Evolutionary conservation across 2,113 vertebrate species (phyloP).

Genomic region (Fregata magnificens): DNA sequence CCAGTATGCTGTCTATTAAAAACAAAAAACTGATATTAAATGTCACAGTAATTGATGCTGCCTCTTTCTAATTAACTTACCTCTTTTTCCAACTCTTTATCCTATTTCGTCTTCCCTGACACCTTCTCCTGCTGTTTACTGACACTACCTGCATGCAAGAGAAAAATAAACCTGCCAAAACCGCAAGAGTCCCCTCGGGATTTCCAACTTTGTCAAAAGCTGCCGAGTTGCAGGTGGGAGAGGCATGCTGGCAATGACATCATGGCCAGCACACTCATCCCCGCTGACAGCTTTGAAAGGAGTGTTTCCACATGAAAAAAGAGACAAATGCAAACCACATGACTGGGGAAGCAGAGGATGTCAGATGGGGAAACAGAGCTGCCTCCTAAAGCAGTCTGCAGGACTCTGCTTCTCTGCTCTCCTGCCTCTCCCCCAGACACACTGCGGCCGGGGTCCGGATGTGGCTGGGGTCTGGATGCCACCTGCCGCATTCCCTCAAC

Average conservation of each 20-base stretch:
- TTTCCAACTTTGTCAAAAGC: conserved; percentile 6
- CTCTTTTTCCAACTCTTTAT: neutral
- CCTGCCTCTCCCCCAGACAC: neutral
- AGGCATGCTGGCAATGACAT: neutral
- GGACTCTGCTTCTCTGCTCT: neutral
- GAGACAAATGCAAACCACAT: neutral
- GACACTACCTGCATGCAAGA: neutral
- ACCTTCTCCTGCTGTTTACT: neutral
- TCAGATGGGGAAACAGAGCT: neutral
- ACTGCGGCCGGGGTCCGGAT: accelerated
- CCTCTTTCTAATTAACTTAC: conserved; percentile 6
- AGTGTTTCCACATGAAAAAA: neutral
- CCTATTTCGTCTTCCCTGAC: neutral
- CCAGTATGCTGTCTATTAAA: neutral
- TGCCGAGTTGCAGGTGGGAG: neutral
- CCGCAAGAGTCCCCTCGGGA: neutral
- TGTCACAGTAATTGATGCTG: neutral
- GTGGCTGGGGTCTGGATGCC: neutral
- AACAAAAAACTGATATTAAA: conserved; percentile 1
- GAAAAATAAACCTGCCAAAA: neutral
- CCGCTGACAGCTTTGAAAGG: neutral
- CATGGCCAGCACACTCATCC: accelerated
- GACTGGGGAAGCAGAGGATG: neutral
- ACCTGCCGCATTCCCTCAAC: neutral
- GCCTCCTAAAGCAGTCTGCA: neutral